These are phyloP conservation scores for Akabosia matsudoensis DNA, from an alignment of 1,140 invertebrate species.

Conservation along the genomic window DNA sequence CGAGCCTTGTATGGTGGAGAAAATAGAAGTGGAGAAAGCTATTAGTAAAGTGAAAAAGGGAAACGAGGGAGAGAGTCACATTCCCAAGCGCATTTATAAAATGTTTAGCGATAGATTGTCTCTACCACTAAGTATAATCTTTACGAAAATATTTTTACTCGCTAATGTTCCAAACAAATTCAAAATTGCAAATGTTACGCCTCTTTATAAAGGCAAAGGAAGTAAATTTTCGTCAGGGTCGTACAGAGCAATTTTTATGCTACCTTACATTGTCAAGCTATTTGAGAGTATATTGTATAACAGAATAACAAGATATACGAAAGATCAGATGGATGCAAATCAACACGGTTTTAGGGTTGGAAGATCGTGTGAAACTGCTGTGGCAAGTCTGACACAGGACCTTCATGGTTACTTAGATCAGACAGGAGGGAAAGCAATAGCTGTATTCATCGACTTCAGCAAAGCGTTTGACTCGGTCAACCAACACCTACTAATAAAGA, in stretches of 20 bases:
- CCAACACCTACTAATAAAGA: not conserved
- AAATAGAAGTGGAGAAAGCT: not conserved
- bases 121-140: not conserved
- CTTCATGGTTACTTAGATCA: not conserved
- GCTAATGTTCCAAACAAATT: not conserved
- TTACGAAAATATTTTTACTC: not conserved
- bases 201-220: conserved; percentile 12
- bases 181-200: not conserved
- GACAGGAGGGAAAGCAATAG: not conserved
- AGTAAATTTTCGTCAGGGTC: not conserved
- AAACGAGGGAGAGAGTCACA: not conserved
- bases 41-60: not conserved
- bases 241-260: conserved; percentile 19
- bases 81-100: not conserved
- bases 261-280: not conserved
- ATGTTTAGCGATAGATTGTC: not conserved
- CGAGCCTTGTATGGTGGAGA: not conserved
- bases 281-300: conserved; percentile 5
- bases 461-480: conserved; percentile 24
- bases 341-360: conserved; percentile 19
- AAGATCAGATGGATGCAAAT: not conserved
- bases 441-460: conserved; percentile 20
- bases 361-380: not conserved
- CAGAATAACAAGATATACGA: not conserved
- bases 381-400: not conserved